A percentile compares a stretch with the other conserved stretches of the same genome.
Conservation (phyloP, 2,113 vertebrate genomes). For the Tragelaphus scriptus region DNA sequence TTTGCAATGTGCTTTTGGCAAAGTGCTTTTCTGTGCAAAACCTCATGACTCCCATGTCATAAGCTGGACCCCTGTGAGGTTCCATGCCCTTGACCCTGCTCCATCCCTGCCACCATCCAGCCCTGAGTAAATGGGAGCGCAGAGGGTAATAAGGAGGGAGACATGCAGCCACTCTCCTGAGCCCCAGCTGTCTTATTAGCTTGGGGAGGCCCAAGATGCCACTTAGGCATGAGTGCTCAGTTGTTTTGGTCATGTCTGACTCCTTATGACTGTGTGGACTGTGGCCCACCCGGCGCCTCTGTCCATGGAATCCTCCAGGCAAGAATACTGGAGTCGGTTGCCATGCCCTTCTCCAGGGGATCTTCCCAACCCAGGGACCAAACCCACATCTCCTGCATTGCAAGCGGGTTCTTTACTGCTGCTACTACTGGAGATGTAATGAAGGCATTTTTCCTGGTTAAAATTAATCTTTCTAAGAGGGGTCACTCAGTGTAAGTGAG, state of each 20-base stretch:
- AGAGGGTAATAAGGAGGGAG: neutral
- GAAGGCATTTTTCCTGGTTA: neutral
- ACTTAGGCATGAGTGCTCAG: neutral
- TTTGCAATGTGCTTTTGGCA: neutral
- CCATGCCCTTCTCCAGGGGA: neutral
- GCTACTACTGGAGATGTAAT: neutral
- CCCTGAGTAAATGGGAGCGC: neutral
- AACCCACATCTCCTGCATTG: neutral
- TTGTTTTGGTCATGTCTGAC: neutral
- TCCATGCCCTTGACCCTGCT: neutral
- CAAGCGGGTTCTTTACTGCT: neutral
- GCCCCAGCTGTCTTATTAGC: neutral
- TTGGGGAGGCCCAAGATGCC: neutral
- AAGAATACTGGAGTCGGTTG: neutral
- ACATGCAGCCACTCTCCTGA: neutral
- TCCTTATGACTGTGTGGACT: neutral
- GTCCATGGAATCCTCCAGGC: neutral
- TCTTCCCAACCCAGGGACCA: neutral
- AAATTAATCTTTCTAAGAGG: neutral
- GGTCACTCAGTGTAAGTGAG: neutral
- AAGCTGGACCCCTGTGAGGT: neutral
- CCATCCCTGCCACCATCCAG: neutral
- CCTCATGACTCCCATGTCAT: neutral
- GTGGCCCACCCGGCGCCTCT: neutral
- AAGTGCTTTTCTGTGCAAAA: neutral